These are phyloP conservation scores for Drosophila niveifrons DNA, from an alignment of 2,888 invertebrate species.

Conservation along the genomic window DNA sequence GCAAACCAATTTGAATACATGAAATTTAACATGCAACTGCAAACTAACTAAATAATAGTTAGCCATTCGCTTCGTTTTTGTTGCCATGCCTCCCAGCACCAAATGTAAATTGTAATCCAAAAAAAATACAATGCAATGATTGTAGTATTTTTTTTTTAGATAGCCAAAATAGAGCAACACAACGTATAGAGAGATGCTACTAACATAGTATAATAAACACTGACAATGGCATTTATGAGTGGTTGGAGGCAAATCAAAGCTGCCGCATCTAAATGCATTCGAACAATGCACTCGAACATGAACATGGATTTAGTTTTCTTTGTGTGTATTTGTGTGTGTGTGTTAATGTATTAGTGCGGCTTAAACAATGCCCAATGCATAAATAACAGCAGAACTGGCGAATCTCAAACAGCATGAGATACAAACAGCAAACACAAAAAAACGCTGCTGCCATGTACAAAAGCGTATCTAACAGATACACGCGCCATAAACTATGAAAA, in stretches of 20 bases:
- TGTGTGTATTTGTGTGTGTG: conserved; percentile 23
- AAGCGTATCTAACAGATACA: conserved; percentile 77
- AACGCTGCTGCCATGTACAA: conserved; percentile 44
- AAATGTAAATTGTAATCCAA: not conserved
- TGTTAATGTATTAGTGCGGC: conserved; percentile 47
- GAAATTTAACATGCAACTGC: conserved; percentile 23
- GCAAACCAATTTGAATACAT: conserved; percentile 50
- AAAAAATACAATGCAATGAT: conserved; percentile 10
- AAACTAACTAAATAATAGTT: conserved; percentile 34
- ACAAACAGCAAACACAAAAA: conserved; percentile 2
- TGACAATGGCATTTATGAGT: conserved; percentile 48
- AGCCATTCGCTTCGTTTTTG: conserved; percentile 24
- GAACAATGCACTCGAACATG: conserved; percentile 49
- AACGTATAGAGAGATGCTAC: conserved; percentile 10
- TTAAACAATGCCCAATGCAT: conserved; percentile 77
- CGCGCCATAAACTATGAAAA: conserved; percentile 79
- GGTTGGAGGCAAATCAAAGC: conserved; percentile 64
- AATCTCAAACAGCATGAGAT: conserved; percentile 50
- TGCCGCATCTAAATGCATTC: conserved; percentile 49
- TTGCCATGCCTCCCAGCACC: conserved; percentile 12
- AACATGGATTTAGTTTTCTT: conserved; percentile 1
- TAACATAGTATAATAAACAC: not conserved
- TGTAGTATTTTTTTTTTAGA: conserved; percentile 22
- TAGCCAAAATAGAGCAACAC: conserved; percentile 40
- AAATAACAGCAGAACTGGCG: conserved; percentile 69